Conservation (phyloP, 1,140 invertebrate species). For the Drosophila bifasciata region DNA sequence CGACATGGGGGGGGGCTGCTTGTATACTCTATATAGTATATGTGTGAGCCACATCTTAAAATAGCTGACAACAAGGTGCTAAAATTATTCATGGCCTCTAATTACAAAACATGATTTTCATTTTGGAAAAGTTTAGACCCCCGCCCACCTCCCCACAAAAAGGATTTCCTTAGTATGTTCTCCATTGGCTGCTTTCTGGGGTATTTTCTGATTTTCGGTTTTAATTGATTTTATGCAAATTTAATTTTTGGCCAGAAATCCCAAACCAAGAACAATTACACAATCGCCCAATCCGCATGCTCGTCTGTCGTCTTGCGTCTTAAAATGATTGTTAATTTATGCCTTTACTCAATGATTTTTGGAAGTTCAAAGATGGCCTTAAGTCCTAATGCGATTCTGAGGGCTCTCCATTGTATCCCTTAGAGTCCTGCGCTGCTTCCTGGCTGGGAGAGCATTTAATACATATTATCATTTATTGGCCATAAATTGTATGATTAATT, state of each 20-base stretch:
- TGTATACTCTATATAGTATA: conserved; percentile 37
- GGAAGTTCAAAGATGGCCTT: conserved; percentile 8
- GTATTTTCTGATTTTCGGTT: conserved; percentile 41
- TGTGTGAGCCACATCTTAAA: conserved; percentile 48
- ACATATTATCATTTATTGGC: conserved; percentile 62
- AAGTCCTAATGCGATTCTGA: neutral
- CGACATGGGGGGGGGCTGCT: conserved; percentile 25
- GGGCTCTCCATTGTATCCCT: conserved; percentile 2
- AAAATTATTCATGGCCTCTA: conserved; percentile 81
- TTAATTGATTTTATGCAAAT: conserved; percentile 83
- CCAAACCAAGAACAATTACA: conserved; percentile 36
- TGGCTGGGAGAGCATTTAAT: conserved; percentile 42
- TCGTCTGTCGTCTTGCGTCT: neutral
- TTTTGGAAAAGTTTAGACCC: conserved; percentile 68
- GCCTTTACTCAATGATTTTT: conserved; percentile 62
- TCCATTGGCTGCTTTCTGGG: conserved; percentile 16
- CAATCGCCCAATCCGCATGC: conserved; percentile 30
- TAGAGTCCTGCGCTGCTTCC: conserved; percentile 10
- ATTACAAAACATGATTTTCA: conserved; percentile 78
- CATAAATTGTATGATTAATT: conserved; percentile 55
- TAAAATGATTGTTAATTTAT: conserved; percentile 68
- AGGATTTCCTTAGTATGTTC: conserved; percentile 12
- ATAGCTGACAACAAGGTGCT: conserved; percentile 77
- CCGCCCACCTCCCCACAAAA: conserved; percentile 22
- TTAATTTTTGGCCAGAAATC: conserved; percentile 42